Evolutionary conservation across 64 coral and sea anemone species (phyloP).

Genomic region (Montipora foliosa): DNA sequence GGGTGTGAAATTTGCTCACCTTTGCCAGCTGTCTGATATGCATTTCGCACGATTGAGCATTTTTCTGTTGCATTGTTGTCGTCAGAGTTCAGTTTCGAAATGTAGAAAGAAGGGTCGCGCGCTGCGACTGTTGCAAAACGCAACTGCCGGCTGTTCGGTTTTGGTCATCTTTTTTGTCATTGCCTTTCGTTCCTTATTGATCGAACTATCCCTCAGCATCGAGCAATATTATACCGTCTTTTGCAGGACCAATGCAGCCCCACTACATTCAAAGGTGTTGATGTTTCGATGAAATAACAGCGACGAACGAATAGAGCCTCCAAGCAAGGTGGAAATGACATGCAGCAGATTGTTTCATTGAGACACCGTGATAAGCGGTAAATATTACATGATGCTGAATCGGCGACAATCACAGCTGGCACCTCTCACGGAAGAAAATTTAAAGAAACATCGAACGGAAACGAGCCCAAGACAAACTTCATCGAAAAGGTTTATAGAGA

Average conservation of each 20-base stretch:
- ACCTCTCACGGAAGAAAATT: conserved; percentile 54
- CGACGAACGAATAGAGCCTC: background rate
- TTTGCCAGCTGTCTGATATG: background rate
- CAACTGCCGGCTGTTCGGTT: background rate
- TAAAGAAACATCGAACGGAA: conserved; percentile 38
- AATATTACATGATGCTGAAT: conserved; percentile 22
- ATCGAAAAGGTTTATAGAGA: background rate
- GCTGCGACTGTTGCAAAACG: background rate
- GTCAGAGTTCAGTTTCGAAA: background rate
- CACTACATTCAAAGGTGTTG: background rate
- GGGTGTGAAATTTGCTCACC: background rate
- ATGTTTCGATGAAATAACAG: background rate
- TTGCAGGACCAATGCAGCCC: background rate
- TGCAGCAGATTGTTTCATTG: background rate
- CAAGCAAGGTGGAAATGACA: background rate
- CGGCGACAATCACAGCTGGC: background rate
- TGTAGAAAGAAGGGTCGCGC: background rate
- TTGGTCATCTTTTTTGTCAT: no score
- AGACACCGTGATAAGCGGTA: background rate
- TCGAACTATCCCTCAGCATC: no score
- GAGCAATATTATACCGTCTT: background rate
- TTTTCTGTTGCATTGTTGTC: background rate
- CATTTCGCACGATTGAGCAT: background rate
- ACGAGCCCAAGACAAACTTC: background rate
- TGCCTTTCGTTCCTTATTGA: no score